Percentiles rank a stretch among this genome's conserved stretches.
These are phyloP conservation scores for Micromussa lordhowensis DNA, from an alignment of 92 coral and sea anemone species.

Conservation along the genomic window DNA sequence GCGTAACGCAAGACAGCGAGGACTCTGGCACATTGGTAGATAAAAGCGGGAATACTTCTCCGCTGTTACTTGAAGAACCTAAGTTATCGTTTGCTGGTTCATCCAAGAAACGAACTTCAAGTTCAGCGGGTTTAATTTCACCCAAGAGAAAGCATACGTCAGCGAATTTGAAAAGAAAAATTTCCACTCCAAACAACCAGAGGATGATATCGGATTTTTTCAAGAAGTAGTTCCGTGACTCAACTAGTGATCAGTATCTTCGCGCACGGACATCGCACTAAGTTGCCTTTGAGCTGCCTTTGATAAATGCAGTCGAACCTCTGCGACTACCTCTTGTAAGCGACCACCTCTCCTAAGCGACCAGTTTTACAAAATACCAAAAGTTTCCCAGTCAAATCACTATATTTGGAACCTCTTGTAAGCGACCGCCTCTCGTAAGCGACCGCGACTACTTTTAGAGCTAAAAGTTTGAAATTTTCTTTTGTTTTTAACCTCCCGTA, in stretches of 20 bases:
- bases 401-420: no score
- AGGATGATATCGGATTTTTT: conserved; percentile 44
- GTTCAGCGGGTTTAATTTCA: conserved; percentile 7
- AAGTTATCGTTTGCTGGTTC: background rate
- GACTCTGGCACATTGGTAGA: background rate
- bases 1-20: background rate
- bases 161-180: background rate
- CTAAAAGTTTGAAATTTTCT: no score
- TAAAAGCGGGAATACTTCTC: background rate
- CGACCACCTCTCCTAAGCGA: no score
- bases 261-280: background rate
- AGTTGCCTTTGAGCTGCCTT: background rate
- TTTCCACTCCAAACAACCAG: conserved; percentile 37
- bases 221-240: conserved; percentile 9
- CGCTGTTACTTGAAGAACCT: background rate
- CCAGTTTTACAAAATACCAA: no score
- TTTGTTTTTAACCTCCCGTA: no score
- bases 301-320: background rate
- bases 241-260: no score
- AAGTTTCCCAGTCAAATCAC: no score
- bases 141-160: conserved; percentile 27
- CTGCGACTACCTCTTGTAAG: no score
- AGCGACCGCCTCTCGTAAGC: no score
- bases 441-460: no score
- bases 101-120: conserved; percentile 26